Evolutionary conservation across 2,113 vertebrate species (phyloP).

Genomic region (Ciconia maguari): DNA sequence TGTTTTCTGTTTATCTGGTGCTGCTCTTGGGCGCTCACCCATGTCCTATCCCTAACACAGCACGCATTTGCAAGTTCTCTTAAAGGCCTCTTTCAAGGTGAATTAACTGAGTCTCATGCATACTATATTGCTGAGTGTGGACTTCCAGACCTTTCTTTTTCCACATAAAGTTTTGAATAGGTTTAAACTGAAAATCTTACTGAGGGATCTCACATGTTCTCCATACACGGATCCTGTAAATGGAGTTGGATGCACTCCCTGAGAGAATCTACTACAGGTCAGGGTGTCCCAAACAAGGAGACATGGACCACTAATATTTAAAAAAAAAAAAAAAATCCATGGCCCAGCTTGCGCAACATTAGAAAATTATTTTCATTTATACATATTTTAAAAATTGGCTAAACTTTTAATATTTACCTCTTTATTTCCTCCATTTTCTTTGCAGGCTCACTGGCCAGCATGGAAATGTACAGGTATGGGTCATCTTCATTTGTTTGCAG

Average conservation of each 20-base stretch:
- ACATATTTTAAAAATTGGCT: background rate
- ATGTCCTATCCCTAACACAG: background rate
- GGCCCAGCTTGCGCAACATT: background rate
- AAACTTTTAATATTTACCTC: background rate
- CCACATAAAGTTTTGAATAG: background rate
- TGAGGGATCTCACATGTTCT: background rate
- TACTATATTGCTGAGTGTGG: background rate
- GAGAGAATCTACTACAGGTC: background rate
- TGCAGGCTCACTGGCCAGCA: background rate
- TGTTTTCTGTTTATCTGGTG: background rate
- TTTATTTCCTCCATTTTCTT: background rate
- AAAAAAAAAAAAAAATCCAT: background rate
- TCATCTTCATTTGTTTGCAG: background rate
- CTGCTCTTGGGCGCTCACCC: slow-evolving; percentile 17
- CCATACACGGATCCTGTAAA: background rate
- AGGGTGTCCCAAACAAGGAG: background rate
- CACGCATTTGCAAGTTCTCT: background rate
- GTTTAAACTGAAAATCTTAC: background rate
- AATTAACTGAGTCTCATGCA: background rate
- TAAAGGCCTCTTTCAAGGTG: slow-evolving; percentile 2
- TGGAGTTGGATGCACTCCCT: background rate
- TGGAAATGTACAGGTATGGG: background rate
- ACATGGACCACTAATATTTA: background rate
- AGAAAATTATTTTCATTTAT: background rate
- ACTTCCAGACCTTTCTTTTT: background rate